Conservation (phyloP, 2,113 vertebrate species). For the Cnemophilus loriae region DNA sequence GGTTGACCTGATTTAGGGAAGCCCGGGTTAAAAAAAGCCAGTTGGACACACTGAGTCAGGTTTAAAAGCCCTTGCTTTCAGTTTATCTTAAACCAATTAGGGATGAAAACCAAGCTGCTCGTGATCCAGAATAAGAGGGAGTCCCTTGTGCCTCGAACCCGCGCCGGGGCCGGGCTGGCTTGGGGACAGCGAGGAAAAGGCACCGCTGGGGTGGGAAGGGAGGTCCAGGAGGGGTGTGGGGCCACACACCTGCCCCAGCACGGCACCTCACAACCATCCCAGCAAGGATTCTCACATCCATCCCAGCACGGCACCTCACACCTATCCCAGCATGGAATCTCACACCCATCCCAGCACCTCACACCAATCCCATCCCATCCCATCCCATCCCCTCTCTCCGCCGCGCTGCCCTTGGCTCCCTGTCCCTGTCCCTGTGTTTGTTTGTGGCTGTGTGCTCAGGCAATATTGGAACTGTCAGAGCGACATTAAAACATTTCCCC, state of each 20-base stretch:
- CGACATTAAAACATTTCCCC: neutral
- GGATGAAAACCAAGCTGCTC: neutral
- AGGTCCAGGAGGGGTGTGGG: neutral
- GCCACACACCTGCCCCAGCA: neutral
- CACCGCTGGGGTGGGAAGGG: fast-evolving
- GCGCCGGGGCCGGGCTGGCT: neutral
- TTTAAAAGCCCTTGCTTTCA: neutral
- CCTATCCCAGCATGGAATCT: too few relatives aligned
- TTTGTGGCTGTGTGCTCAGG: neutral
- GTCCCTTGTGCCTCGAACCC: neutral
- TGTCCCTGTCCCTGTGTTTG: neutral
- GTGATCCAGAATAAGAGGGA: neutral
- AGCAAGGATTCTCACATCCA: neutral
- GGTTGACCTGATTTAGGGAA: constrained; percentile 31
- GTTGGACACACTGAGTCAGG: neutral
- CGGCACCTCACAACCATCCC: neutral
- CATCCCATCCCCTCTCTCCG: neutral
- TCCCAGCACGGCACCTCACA: neutral
- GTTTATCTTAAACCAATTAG: neutral
- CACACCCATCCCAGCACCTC: neutral
- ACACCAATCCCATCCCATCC: neutral
- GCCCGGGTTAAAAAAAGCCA: neutral
- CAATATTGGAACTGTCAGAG: neutral
- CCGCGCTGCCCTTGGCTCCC: neutral
- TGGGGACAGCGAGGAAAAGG: neutral